Percentiles rank a stretch among this genome's conserved stretches.
These are phyloP conservation scores for Drosophila sulfurigaster DNA, from an alignment of 1,140 invertebrate genomes.

Conservation along the genomic window DNA sequence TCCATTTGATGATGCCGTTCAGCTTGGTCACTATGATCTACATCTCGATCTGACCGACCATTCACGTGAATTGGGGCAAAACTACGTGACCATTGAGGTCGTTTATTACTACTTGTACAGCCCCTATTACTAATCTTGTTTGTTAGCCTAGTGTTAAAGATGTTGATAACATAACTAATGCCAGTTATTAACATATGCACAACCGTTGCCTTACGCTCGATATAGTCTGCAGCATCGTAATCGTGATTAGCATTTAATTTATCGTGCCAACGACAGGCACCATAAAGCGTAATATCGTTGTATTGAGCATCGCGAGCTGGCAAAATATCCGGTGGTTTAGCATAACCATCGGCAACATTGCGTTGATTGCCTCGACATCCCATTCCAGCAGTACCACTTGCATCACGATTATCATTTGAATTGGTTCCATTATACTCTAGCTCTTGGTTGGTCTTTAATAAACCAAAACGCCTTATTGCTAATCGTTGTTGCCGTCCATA, in stretches of 20 bases:
- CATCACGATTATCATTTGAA: slow-evolving; percentile 4
- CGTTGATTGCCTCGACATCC: not conserved
- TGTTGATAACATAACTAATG: slow-evolving; percentile 86
- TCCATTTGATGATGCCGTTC: slow-evolving; percentile 20
- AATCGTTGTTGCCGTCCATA: slow-evolving; percentile 89
- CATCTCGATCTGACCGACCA: slow-evolving; percentile 3
- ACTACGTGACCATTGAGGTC: slow-evolving; percentile 86
- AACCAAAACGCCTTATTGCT: slow-evolving; percentile 85
- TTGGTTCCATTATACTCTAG: slow-evolving; percentile 54
- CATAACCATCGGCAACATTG: slow-evolving; percentile 25
- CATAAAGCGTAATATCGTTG: slow-evolving; percentile 29
- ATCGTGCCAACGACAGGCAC: slow-evolving; percentile 26
- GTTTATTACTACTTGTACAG: slow-evolving; percentile 36
- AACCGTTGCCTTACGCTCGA: slow-evolving; percentile 87
- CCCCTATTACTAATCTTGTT: slow-evolving; percentile 45
- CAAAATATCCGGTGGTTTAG: slow-evolving; percentile 84
- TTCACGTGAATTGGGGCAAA: slow-evolving; percentile 85
- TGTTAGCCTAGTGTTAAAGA: slow-evolving; percentile 86
- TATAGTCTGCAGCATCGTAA: slow-evolving; percentile 59
- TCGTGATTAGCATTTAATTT: slow-evolving; percentile 63
- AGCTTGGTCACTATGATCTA: not conserved
- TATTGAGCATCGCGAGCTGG: slow-evolving; percentile 69
- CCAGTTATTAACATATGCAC: slow-evolving; percentile 87
- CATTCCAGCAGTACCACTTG: not conserved
- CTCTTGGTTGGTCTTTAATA: slow-evolving; percentile 45